Conservation (phyloP, 2,797 vertebrate species). For the Carcharodon carcharias region DNA sequence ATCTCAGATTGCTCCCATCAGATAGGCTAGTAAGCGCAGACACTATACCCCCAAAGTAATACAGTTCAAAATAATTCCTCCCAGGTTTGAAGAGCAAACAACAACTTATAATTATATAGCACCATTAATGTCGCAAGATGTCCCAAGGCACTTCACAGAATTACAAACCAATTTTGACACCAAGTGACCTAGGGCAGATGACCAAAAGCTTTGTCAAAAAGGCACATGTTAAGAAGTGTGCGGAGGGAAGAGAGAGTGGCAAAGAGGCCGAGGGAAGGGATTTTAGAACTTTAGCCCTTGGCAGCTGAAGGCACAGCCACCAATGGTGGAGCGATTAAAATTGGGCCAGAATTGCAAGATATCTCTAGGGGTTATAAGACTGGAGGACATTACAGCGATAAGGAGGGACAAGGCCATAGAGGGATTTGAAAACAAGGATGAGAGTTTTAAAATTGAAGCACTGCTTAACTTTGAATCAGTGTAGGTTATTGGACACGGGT, state of each 20-base stretch:
- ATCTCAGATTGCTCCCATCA: neutral
- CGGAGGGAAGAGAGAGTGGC: neutral
- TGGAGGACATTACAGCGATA: neutral
- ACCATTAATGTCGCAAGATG: no score
- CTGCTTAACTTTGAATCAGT: neutral
- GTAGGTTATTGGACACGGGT: neutral
- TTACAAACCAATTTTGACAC: neutral
- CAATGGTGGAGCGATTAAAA: neutral
- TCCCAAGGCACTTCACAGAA: neutral
- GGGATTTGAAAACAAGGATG: neutral
- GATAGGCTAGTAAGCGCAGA: neutral
- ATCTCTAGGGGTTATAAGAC: neutral
- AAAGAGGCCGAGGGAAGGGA: neutral
- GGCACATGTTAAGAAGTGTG: no score
- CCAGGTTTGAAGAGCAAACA: neutral
- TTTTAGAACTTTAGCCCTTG: neutral
- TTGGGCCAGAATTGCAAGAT: neutral
- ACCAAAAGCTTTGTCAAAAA: no score
- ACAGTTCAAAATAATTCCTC: neutral
- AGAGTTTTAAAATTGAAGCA: neutral
- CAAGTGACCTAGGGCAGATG: no score
- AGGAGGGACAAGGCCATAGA: neutral
- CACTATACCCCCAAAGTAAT: neutral
- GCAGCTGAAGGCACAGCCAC: no score
- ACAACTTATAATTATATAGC: neutral